These are phyloP conservation scores for Plebejus argus DNA, from an alignment of 2,888 invertebrate genomes.

Conservation along the genomic window DNA sequence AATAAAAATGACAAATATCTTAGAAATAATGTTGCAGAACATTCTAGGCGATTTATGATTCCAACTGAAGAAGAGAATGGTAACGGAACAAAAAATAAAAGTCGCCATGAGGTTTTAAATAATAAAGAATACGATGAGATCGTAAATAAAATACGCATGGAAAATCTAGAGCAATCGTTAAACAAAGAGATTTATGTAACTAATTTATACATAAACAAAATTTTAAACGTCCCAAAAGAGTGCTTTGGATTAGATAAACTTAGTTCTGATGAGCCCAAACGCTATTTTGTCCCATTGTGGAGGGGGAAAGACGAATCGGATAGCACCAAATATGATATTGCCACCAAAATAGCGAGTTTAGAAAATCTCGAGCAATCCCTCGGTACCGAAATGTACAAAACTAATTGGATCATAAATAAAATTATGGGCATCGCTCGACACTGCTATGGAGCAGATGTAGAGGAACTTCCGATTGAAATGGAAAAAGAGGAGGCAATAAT, in stretches of 20 bases:
- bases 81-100: background rate
- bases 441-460: background rate
- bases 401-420: background rate
- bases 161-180: background rate
- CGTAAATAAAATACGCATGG: background rate
- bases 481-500: background rate
- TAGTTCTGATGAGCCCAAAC: background rate
- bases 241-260: background rate
- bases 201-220: background rate
- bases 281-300: background rate
- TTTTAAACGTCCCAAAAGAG: background rate
- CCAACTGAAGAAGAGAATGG: background rate
- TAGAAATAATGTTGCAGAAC: background rate
- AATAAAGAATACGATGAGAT: background rate
- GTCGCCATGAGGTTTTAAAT: background rate
- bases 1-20: background rate
- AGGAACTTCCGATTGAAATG: background rate
- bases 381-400: background rate
- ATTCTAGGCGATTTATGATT: background rate
- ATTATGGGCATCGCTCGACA: background rate
- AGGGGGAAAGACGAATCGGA: background rate
- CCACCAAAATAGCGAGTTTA: background rate
- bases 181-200: background rate
- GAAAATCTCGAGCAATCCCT: background rate
- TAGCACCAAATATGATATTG: background rate